Evolutionary conservation across 2,888 invertebrate species (phyloP).

Genomic region (Augiades crinisus): DNA sequence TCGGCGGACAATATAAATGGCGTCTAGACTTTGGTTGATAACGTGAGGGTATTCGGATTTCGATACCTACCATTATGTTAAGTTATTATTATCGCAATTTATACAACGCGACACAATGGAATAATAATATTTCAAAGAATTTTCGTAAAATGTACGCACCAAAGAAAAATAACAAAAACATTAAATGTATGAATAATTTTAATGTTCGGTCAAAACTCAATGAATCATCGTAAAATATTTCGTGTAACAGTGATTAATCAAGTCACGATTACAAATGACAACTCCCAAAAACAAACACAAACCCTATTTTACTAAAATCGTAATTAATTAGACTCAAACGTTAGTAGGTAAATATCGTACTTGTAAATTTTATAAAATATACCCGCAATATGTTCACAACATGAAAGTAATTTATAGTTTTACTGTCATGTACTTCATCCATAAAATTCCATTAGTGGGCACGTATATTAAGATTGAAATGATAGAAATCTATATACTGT

Average conservation of each 20-base stretch:
- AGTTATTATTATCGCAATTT: conserved; percentile 26
- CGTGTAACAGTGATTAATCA: not conserved
- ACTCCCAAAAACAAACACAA: not conserved
- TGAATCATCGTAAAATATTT: not conserved
- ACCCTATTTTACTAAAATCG: too few species aligned
- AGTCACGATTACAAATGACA: not conserved
- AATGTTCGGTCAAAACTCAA: not conserved
- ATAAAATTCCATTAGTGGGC: too few species aligned
- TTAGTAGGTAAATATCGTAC: too few species aligned
- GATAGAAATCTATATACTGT: too few species aligned
- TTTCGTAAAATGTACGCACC: too few species aligned
- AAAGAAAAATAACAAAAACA: too few species aligned
- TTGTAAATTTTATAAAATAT: too few species aligned
- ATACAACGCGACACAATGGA: conserved; percentile 20
- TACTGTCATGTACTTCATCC: too few species aligned
- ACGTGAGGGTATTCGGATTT: conserved; percentile 33
- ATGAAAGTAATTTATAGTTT: too few species aligned
- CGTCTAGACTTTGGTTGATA: conserved; percentile 68
- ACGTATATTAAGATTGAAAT: too few species aligned
- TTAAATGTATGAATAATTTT: not conserved
- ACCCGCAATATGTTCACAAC: too few species aligned
- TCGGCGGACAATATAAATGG: conserved; percentile 63
- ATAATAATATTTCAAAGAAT: not conserved
- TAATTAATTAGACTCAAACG: too few species aligned
- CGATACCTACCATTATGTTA: conserved; percentile 23